Percentiles rank a stretch among this genome's conserved stretches.
phyloP scores from a whole-genome alignment of 2,113 vertebrate species.

The Thinocorus orbignyianus region DNA sequence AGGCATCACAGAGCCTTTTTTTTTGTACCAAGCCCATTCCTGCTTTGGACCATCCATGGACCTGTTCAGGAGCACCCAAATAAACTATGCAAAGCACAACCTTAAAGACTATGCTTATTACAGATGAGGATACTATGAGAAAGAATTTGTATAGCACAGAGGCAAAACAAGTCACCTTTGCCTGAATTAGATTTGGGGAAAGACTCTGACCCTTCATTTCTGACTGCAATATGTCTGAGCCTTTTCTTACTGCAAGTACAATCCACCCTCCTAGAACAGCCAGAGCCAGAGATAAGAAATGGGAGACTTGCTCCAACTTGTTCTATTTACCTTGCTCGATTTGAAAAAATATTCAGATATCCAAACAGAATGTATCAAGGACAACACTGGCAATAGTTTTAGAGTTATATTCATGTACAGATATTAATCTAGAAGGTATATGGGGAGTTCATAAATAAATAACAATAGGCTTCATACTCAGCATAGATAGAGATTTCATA shows the following conservation, averaged over 20 bases:
- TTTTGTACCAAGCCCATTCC: background rate
- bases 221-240: background rate
- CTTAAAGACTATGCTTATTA: background rate
- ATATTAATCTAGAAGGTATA: conserved; percentile 11
- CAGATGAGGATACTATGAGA: background rate
- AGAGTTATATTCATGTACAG: background rate
- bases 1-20: background rate
- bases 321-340: conserved; percentile 4
- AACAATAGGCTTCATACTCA: background rate
- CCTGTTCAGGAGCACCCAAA: background rate
- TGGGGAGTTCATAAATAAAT: conserved; percentile 1
- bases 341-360: conserved; percentile 24
- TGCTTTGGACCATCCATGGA: background rate
- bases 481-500: background rate
- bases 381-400: background rate
- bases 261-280: background rate
- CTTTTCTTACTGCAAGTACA: background rate
- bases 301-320: conserved; percentile 21
- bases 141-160: background rate
- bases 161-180: background rate
- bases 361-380: background rate
- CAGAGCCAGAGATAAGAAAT: background rate
- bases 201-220: background rate
- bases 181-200: background rate
- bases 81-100: background rate